Percentiles rank a stretch among this genome's conserved stretches.
phyloP scores from a whole-genome alignment of 1,140 invertebrate genomes.

The Stratiolaelaps scimitus region DNA sequence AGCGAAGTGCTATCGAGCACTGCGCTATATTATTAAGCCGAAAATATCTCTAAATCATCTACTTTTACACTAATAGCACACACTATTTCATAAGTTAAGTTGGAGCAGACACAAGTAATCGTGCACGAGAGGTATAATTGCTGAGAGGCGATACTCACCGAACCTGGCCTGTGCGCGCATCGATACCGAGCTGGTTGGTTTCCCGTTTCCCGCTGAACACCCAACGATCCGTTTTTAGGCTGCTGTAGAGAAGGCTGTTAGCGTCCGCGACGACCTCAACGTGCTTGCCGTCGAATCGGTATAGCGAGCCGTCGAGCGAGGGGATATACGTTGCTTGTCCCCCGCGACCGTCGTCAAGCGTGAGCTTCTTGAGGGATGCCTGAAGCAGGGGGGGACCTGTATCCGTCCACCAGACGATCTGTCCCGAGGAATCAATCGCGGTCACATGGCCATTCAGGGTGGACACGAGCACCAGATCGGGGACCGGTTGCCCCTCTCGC shows the following conservation, averaged over 20 bases:
- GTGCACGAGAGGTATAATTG: too few relatives aligned
- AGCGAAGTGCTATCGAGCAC: too few relatives aligned
- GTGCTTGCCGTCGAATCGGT: conserved; percentile 74
- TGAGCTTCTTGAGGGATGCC: conserved; percentile 34
- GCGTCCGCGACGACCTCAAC: conserved; percentile 74
- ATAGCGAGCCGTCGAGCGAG: conserved; percentile 72
- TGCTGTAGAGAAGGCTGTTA: conserved; percentile 63
- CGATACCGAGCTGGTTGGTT: conserved; percentile 51
- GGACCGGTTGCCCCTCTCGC: too few relatives aligned
- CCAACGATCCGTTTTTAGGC: conserved; percentile 69
- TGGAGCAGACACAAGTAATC: too few relatives aligned
- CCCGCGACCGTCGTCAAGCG: conserved; percentile 66
- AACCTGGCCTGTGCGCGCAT: conserved; percentile 55
- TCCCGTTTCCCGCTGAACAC: conserved; percentile 59
- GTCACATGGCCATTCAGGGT: conserved; percentile 35
- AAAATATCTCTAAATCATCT: too few relatives aligned
- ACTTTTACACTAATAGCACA: too few relatives aligned
- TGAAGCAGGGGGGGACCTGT: conserved; percentile 31
- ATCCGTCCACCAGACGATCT: conserved; percentile 33
- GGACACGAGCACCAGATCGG: conserved; percentile 31
- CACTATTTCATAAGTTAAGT: too few relatives aligned
- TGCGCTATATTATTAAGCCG: too few relatives aligned
- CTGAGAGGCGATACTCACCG: conserved; percentile 28
- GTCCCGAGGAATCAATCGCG: conserved; percentile 33
- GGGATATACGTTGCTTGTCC: conserved; percentile 75